Conservation (phyloP, 1,140 invertebrate genomes). For the Protaetia brevitarsis region DNA sequence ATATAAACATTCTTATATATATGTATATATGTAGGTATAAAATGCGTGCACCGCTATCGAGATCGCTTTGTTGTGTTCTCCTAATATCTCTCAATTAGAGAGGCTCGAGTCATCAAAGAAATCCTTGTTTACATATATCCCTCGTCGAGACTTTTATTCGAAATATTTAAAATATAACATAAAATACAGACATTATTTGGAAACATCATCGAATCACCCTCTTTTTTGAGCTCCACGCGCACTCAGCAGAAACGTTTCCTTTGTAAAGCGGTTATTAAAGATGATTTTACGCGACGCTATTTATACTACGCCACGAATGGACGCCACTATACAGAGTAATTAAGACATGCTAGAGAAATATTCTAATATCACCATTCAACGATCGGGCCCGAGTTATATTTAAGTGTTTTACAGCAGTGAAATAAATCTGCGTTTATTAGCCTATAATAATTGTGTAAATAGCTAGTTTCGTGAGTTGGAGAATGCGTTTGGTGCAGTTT, state of each 20-base stretch:
- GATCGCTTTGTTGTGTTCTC: not conserved
- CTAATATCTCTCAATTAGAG: not conserved
- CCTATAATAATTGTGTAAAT: too few relatives aligned
- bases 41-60: not conserved
- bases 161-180: conserved; percentile 7
- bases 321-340: too few relatives aligned
- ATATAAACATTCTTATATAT: too few relatives aligned
- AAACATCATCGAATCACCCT: not conserved
- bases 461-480: too few relatives aligned
- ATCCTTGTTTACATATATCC: not conserved
- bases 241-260: not conserved
- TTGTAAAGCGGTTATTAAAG: conserved; percentile 4
- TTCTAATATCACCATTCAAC: too few relatives aligned
- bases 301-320: too few relatives aligned
- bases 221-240: not conserved
- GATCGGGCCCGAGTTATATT: too few relatives aligned
- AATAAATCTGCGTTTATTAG: too few relatives aligned
- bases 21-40: not conserved
- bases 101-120: not conserved
- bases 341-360: too few relatives aligned
- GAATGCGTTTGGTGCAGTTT: too few relatives aligned
- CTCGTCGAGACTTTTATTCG: conserved; percentile 2
- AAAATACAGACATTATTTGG: conserved; percentile 2
- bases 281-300: conserved; percentile 3
- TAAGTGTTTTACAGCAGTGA: too few relatives aligned